These are phyloP conservation scores for Gobionotothen gibberifrons DNA, from an alignment of 2,797 vertebrate species.

Conservation along the genomic window DNA sequence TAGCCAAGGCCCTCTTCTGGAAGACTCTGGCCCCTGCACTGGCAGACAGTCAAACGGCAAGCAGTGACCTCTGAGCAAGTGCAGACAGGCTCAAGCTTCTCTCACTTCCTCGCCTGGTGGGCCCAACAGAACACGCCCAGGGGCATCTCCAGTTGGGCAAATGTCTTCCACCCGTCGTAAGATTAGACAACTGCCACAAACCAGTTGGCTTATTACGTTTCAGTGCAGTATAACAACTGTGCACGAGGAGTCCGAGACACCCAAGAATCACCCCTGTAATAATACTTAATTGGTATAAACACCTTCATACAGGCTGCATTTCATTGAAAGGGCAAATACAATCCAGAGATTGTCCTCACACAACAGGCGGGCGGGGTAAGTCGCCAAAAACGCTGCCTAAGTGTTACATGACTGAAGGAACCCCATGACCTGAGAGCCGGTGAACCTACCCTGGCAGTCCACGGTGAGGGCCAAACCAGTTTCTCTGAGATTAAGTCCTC, in stretches of 20 bases:
- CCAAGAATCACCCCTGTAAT: constrained; percentile 24
- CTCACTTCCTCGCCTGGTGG: constrained; percentile 47
- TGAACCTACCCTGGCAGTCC: constrained; percentile 58
- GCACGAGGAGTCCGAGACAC: constrained; percentile 23
- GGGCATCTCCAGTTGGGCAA: constrained; percentile 38
- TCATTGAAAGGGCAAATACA: constrained; percentile 31
- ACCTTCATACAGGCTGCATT: constrained; percentile 22
- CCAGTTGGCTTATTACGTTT: constrained; percentile 43
- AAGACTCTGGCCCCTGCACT: constrained; percentile 77
- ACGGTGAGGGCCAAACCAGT: constrained; percentile 72
- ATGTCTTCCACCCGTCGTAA: constrained; percentile 19
- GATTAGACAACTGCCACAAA: constrained; percentile 33
- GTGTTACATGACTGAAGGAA: constrained; percentile 67
- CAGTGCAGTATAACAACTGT: constrained; percentile 31
- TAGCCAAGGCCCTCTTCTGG: constrained; percentile 81
- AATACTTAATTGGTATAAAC: constrained; percentile 23
- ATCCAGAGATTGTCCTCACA: constrained; percentile 53
- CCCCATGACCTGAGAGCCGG: constrained; percentile 67
- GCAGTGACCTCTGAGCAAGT: constrained; percentile 75
- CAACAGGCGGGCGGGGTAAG: constrained; percentile 31
- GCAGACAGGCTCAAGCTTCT: constrained; percentile 68
- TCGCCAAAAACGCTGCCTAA: constrained; percentile 35
- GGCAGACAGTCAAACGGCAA: constrained; percentile 75
- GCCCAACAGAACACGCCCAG: constrained; percentile 47
- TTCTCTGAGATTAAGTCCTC: constrained; percentile 80